Evolutionary conservation across 2,888 invertebrate genomes (phyloP).

Genomic region (Papilio protenor): DNA sequence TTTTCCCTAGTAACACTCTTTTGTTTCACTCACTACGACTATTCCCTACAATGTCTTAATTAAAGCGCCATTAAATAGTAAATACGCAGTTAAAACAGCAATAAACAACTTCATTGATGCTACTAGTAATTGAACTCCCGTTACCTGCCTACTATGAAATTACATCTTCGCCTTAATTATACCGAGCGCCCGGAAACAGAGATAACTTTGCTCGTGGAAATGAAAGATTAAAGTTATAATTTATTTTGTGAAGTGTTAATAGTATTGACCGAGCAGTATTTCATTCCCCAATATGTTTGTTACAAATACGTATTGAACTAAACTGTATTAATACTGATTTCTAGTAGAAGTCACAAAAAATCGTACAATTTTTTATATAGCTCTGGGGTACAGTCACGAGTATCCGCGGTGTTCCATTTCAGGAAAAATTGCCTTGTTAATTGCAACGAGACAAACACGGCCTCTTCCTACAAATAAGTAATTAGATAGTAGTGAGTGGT

Average conservation of each 20-base stretch:
- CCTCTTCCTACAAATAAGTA: too few relatives aligned
- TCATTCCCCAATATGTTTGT: too few relatives aligned
- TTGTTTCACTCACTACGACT: background rate
- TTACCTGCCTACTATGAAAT: conserved; percentile 44
- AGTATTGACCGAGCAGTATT: background rate
- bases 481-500: too few relatives aligned
- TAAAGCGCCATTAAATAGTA: background rate
- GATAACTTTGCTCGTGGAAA: background rate
- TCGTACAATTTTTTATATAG: too few relatives aligned
- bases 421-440: too few relatives aligned
- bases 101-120: conserved; percentile 45
- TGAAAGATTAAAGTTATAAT: background rate
- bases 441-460: too few relatives aligned
- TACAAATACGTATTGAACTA: too few relatives aligned
- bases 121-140: conserved; percentile 14
- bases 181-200: background rate
- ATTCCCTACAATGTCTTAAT: background rate
- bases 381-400: too few relatives aligned
- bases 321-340: too few relatives aligned
- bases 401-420: too few relatives aligned
- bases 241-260: background rate
- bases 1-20: background rate
- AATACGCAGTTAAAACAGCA: background rate
- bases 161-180: conserved; percentile 36
- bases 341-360: too few relatives aligned